These are phyloP conservation scores for Cynopterus sphinx DNA, from an alignment of 2,797 vertebrate species.

Conservation along the genomic window DNA sequence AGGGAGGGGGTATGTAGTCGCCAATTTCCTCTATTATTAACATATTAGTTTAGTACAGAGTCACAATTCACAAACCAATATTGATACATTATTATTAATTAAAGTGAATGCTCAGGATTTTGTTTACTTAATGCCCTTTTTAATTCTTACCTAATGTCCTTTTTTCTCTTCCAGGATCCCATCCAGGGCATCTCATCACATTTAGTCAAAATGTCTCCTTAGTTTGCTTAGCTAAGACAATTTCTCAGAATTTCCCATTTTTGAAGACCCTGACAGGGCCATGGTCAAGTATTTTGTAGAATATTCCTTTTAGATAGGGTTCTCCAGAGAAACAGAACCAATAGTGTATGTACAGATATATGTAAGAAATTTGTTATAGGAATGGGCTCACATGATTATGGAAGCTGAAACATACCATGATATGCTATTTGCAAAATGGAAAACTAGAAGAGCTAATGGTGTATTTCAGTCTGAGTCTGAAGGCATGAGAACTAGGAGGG, in stretches of 20 bases:
- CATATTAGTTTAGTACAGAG: neutral
- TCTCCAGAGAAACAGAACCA: neutral
- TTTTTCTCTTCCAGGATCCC: neutral
- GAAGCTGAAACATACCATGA: neutral
- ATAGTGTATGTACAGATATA: neutral
- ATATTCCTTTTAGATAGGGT: neutral
- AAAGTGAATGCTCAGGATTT: neutral
- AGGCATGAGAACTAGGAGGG: neutral
- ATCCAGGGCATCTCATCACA: neutral
- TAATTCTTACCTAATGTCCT: neutral
- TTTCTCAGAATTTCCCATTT: neutral
- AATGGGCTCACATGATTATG: neutral
- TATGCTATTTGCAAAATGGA: neutral
- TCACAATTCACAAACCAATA: neutral
- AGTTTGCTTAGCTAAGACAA: neutral
- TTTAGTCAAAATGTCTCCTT: neutral
- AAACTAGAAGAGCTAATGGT: neutral
- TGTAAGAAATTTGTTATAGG: neutral
- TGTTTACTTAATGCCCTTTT: neutral
- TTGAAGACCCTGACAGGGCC: neutral
- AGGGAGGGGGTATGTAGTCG: neutral
- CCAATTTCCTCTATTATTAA: neutral
- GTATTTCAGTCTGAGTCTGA: neutral
- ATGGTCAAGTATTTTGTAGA: neutral
- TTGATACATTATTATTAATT: neutral